Percentiles rank a stretch among this genome's conserved stretches.
These are phyloP conservation scores for Drosophila mauritiana DNA, from an alignment of 1,140 invertebrate genomes.

Conservation along the genomic window DNA sequence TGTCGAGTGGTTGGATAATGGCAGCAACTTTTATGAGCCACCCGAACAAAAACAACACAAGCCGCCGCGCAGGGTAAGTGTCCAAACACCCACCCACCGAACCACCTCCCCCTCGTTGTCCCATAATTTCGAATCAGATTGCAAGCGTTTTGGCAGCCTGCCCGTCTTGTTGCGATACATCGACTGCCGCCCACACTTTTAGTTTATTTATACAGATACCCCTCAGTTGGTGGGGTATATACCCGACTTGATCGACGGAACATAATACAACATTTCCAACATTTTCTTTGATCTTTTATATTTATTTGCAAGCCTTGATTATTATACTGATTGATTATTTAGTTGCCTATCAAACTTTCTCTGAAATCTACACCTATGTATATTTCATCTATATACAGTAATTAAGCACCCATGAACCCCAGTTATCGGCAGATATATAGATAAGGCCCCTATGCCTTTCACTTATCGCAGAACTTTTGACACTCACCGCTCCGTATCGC, in stretches of 20 bases:
- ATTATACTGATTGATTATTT: too few relatives aligned
- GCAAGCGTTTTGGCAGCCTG: conserved; percentile 72
- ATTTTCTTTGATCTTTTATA: too few relatives aligned
- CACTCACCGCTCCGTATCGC: conserved; percentile 46
- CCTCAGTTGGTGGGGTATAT: neutral
- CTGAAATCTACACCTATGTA: neutral
- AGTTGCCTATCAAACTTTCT: neutral
- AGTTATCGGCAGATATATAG: conserved; percentile 21
- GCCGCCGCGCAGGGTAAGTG: conserved; percentile 68
- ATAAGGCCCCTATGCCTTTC: conserved; percentile 28
- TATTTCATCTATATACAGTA: neutral
- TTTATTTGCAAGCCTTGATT: too few relatives aligned
- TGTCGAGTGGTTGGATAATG: conserved; percentile 73
- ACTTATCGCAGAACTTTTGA: conserved; percentile 59
- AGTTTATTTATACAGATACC: conserved; percentile 66
- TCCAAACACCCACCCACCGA: conserved; percentile 4
- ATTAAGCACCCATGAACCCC: neutral
- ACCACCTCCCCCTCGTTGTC: conserved; percentile 4
- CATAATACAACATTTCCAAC: too few relatives aligned
- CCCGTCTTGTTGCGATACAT: conserved; percentile 74
- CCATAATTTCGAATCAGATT: conserved; percentile 51
- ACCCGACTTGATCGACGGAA: too few relatives aligned
- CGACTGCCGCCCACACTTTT: conserved; percentile 62
- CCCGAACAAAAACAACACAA: conserved; percentile 59
- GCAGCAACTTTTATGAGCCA: conserved; percentile 72